Evolutionary conservation across 2,113 vertebrate species (phyloP).

Genomic region (Cyanoramphus novaezelandiae): DNA sequence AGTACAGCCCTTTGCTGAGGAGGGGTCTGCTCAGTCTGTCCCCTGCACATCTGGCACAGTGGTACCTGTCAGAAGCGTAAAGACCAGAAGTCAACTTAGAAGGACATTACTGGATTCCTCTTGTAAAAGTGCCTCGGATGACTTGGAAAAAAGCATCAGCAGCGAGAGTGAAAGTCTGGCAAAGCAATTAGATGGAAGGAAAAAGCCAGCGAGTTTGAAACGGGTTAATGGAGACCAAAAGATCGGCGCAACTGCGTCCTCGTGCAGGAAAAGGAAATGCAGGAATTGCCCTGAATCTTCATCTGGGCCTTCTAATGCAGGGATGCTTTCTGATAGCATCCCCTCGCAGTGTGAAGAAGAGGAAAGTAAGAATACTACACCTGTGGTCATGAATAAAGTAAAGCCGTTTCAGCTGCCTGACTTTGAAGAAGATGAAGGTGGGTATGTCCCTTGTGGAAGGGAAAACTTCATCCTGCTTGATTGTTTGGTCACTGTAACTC

Average conservation of each 20-base stretch:
- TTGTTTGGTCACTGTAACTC: rapidly evolving
- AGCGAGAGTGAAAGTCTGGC: not conserved
- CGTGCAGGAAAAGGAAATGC: not conserved
- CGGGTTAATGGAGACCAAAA: not conserved
- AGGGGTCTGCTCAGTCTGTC: not conserved
- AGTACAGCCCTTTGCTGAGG: not conserved
- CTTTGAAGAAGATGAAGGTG: conserved; percentile 61
- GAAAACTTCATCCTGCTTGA: rapidly evolving
- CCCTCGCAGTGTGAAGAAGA: not conserved
- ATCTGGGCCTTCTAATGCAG: rapidly evolving
- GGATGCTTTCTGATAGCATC: rapidly evolving
- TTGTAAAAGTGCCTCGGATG: not conserved
- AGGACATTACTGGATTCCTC: not conserved
- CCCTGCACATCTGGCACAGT: rapidly evolving
- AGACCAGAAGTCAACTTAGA: rapidly evolving
- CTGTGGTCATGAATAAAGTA: rapidly evolving
- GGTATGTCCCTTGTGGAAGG: not conserved
- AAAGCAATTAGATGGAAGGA: not conserved
- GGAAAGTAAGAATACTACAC: not conserved
- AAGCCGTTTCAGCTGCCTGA: not conserved
- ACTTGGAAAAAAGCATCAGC: not conserved
- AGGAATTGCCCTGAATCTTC: not conserved
- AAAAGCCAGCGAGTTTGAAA: not conserved
- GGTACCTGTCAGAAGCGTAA: not conserved
- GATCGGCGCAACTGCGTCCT: rapidly evolving